Conservation (phyloP, 2,888 invertebrate species). For the Plutella xylostella region DNA sequence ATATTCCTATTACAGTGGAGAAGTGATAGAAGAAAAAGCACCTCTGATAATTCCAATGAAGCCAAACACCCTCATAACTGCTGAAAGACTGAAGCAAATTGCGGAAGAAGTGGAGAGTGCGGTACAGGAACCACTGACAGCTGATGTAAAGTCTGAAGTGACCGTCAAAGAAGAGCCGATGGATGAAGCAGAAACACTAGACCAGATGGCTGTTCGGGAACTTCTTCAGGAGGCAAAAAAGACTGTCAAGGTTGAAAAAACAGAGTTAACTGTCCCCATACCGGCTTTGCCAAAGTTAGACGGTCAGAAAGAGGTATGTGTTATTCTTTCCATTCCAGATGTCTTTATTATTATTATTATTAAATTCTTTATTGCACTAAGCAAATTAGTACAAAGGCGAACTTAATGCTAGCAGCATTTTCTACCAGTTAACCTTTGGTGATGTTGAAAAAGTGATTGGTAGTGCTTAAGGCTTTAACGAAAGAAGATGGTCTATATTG, state of each 20-base stretch:
- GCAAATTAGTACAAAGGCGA: no score
- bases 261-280: constrained; percentile 66
- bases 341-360: no score
- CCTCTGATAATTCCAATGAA: constrained; percentile 77
- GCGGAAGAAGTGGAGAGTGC: constrained; percentile 60
- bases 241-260: constrained; percentile 36
- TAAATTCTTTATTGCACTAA: no score
- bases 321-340: no score
- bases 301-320: constrained; percentile 73
- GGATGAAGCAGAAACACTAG: constrained; percentile 49
- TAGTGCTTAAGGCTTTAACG: no score
- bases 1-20: constrained; percentile 63
- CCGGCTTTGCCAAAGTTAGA: constrained; percentile 64
- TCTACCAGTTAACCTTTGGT: no score
- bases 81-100: constrained; percentile 56
- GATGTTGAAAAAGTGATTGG: no score
- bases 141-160: constrained; percentile 26
- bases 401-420: no score
- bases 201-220: constrained; percentile 81
- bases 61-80: constrained; percentile 64
- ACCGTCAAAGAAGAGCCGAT: constrained; percentile 40
- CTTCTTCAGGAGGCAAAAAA: constrained; percentile 72
- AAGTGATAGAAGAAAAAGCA: constrained; percentile 56
- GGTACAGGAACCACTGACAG: constrained; percentile 53
- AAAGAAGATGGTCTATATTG: no score